These are phyloP conservation scores for Deilephila porcellus DNA, from an alignment of 2,888 invertebrate species.

Conservation along the genomic window DNA sequence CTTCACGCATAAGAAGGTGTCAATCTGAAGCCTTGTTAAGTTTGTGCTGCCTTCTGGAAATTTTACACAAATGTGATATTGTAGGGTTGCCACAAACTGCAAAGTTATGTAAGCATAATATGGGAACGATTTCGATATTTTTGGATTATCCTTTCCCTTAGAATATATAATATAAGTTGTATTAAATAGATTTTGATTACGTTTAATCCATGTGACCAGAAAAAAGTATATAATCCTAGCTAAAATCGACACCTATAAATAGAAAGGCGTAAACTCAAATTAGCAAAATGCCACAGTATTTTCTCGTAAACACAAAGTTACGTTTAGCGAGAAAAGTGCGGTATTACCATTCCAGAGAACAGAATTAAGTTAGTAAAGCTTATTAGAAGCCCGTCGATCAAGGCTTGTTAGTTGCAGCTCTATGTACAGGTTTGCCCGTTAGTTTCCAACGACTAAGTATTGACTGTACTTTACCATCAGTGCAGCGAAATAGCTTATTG, in stretches of 20 bases:
- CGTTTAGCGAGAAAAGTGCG: not conserved
- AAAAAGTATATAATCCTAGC: no score
- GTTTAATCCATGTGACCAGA: no score
- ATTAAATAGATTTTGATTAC: no score
- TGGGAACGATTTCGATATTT: no score
- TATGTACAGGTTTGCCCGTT: not conserved
- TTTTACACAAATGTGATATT: slow-evolving; percentile 41
- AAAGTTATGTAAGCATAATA: not conserved
- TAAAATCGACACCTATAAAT: not conserved
- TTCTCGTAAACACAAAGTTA: not conserved
- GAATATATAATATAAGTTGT: no score
- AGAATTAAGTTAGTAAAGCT: slow-evolving; percentile 5
- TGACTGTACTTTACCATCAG: not conserved
- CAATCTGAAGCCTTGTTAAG: slow-evolving; percentile 68
- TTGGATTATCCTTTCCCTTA: no score
- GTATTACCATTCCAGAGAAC: not conserved
- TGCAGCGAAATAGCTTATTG: not conserved
- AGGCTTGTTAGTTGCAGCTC: not conserved
- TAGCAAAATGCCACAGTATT: not conserved
- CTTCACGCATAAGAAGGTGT: slow-evolving; percentile 53
- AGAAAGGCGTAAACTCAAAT: not conserved
- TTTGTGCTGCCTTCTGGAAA: slow-evolving; percentile 68
- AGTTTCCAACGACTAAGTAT: not conserved
- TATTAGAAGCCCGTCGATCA: slow-evolving; percentile 8
- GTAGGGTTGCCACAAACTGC: slow-evolving; percentile 44